Evolutionary conservation across 1,140 invertebrate genomes (phyloP), one percentile per base, ranked within the genome.

Genomic region (Drosophila setifemur): DNA sequence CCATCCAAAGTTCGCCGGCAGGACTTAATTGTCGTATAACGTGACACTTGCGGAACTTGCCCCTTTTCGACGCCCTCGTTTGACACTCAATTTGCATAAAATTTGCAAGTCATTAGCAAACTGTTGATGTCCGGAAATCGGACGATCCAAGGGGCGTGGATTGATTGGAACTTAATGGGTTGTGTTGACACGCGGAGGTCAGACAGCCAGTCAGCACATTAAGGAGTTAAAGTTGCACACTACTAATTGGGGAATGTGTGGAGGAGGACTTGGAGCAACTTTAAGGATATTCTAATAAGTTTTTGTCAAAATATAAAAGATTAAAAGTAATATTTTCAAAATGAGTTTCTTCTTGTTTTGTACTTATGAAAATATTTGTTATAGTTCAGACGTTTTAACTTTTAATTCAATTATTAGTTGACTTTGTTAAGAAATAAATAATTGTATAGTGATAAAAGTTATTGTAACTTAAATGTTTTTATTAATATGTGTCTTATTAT

Each of bases 81-180:
- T 60, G 67, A 73, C 75, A 79, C 69, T 48, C 63, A 68, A 81
- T 82, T 82, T 81, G 61, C 77, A 81, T 81, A 81, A 58, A 82
- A 68, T 76, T 50, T 61, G 72, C 77, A 76, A 82, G 54, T 81
- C 77, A 81, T 81, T 67, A 54, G 54, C 19, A 50, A 37, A 35
- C 28, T 45, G 40, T 14, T 53, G 42, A 52, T 71, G 42, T 43
- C 28, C 23, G 49, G 19, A 53, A 58, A 48, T 53, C 64, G 48
- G 68, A 39, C 44, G 18, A 28, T 6, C 9, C 9, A 19, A 14
- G 26, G 39, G 16, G 42, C 37, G 25, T 26, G 58, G 40, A 54
- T 40, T 63, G 60, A 76, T 63, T 68, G 67, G 39, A 49, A 42
- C 33, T 61, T 63, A 81, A 75, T 66, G 54, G 57, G 47, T 55